Conservation (phyloP, 2,888 invertebrate genomes). For the Watsonalla binaria region DNA sequence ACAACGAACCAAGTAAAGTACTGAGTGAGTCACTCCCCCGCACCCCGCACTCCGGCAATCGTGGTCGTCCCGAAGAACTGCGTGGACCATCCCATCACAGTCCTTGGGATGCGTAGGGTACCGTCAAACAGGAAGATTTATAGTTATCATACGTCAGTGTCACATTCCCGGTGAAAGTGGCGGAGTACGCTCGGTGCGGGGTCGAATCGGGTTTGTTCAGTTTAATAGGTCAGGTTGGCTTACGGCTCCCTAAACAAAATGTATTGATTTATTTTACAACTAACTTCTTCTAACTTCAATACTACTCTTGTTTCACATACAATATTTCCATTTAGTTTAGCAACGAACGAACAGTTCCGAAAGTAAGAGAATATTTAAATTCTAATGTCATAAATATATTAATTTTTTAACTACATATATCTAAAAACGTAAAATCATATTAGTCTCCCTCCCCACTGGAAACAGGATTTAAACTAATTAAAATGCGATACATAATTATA, state of each 20-base stretch:
- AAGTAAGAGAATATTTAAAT: no score
- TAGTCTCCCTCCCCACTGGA: no score
- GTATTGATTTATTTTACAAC: neutral
- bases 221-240: conserved; percentile 1
- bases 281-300: neutral
- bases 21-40: neutral
- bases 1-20: conserved; percentile 1
- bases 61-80: conserved; percentile 2
- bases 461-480: no score
- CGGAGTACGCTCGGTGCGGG: neutral
- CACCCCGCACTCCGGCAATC: conserved; percentile 11
- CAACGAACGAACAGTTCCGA: no score
- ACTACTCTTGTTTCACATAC: no score
- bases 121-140: conserved; percentile 22
- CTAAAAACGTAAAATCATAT: no score
- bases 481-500: no score
- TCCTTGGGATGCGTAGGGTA: conserved; percentile 33
- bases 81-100: conserved; percentile 4
- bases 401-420: no score
- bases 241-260: neutral
- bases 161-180: conserved; percentile 15
- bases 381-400: no score
- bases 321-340: no score
- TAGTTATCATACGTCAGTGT: conserved; percentile 24
- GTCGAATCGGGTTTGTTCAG: neutral